Evolutionary conservation across 2,797 vertebrate species (phyloP), one percentile per base, ranked within the genome.

Genomic region (Enteromius trimaculatus): DNA sequence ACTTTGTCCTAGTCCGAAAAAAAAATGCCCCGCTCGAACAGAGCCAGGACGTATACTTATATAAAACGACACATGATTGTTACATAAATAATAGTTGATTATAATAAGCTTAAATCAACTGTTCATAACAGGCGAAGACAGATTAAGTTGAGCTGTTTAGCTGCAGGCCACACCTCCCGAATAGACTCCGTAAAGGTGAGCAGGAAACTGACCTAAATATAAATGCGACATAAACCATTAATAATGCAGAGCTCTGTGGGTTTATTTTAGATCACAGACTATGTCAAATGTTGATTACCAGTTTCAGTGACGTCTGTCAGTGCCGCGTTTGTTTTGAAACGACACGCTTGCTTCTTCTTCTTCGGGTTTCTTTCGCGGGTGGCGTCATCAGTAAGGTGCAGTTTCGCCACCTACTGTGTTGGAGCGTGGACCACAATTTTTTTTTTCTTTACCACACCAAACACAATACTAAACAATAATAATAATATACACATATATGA

Each of bases 291-390:
- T 17, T 58, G 3, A 17, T 7, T 3, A 58, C 51, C 51, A 17
- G 69, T 72, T 10, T 71, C 1, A 0, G 34, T 29, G 6, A 6
- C 21, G 19, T 6, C 26, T 71, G 55, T 26, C 14, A 55, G 4
- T 29, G 17, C 34, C 62, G 80, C 80, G 80, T 17, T 4, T 75
- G 70, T 82, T 82, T 82, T 82, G 80, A 82, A 81, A 65, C n/a
- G 13, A 26, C 29, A 81, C 21, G 10, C 31, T 37, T 42, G 55
- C 26, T 31, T 31, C 14, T 29, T 31, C 60, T 3, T 64, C 14
- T 0, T 16, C 44, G 3, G 44, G 1, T 44, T 13, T 23, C 23
- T 14, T 17, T 31, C 13, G 26, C 14, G 60, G 26, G 14, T 31
- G 60, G 62, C 14, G 16, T 31, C 62, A 64, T 17, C 26, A 31